Percentiles rank a stretch among this genome's conserved stretches.
Conservation (phyloP, 2,113 vertebrate genomes). For the Pogona vitticeps region DNA sequence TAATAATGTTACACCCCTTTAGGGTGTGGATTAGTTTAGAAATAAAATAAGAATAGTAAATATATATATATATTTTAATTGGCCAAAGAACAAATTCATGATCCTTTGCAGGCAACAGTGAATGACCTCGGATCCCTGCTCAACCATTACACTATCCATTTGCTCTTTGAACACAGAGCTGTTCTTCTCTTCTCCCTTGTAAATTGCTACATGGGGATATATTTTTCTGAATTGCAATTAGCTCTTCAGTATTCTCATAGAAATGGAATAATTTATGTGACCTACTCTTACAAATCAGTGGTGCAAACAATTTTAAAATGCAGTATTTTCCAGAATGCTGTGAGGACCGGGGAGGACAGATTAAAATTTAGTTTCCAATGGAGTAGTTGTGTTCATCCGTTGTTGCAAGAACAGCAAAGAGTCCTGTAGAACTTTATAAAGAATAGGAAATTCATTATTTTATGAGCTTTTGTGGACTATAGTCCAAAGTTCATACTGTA, state of each 20-base stretch:
- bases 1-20: too few relatives aligned
- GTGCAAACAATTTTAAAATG: not conserved
- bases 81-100: too few relatives aligned
- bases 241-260: not conserved
- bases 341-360: too few relatives aligned
- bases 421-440: not conserved
- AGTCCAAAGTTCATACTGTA: too few relatives aligned
- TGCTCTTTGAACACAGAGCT: conserved; percentile 34
- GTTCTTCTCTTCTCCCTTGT: not conserved
- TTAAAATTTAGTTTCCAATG: not conserved
- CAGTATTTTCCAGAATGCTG: not conserved
- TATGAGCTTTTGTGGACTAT: not conserved
- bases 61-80: too few relatives aligned
- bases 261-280: conserved; percentile 2
- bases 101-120: too few relatives aligned
- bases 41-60: too few relatives aligned
- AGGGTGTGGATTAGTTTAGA: too few relatives aligned
- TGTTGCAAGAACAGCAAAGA: not conserved
- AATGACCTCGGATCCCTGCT: conserved; percentile 35
- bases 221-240: conserved; percentile 32
- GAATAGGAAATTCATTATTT: not conserved
- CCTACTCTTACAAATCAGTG: not conserved
- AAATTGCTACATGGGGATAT: conserved; percentile 3
- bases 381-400: not conserved
- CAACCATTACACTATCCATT: conserved; percentile 44